phyloP scores from a whole-genome alignment of 2,113 vertebrate genomes.

The Cnemophilus loriae region DNA sequence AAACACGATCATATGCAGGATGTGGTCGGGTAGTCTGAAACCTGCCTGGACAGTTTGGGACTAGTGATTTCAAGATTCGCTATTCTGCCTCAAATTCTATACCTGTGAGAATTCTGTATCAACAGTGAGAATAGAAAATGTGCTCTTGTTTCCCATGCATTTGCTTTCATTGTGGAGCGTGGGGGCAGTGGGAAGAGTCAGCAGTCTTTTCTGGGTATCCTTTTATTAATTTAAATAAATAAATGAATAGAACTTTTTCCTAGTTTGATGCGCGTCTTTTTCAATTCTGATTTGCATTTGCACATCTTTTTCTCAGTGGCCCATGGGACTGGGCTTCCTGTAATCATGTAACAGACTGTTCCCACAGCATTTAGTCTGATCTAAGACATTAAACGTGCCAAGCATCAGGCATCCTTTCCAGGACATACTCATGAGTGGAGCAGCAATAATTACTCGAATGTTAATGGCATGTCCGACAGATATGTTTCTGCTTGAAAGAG shows the following conservation, averaged over 20 bases:
- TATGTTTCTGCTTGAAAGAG: neutral
- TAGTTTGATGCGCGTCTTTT: neutral
- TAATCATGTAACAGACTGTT: neutral
- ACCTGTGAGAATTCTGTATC: neutral
- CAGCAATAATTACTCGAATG: neutral
- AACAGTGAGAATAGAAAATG: neutral
- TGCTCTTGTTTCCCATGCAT: neutral
- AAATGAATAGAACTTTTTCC: neutral
- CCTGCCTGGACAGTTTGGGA: neutral
- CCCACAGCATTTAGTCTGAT: neutral
- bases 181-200: neutral
- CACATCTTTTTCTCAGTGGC: neutral
- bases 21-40: neutral
- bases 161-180: fast-evolving
- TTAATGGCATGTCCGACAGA: neutral
- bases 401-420: neutral
- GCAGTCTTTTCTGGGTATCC: neutral
- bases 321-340: neutral
- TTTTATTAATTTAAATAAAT: neutral
- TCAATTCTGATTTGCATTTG: neutral
- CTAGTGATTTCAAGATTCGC: neutral
- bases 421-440: fast-evolving
- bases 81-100: neutral
- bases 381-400: neutral
- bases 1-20: neutral